Percentiles rank a stretch among this genome's conserved stretches.
These are phyloP conservation scores for Resseliella maxima DNA, from an alignment of 2,888 invertebrate genomes.

Conservation along the genomic window DNA sequence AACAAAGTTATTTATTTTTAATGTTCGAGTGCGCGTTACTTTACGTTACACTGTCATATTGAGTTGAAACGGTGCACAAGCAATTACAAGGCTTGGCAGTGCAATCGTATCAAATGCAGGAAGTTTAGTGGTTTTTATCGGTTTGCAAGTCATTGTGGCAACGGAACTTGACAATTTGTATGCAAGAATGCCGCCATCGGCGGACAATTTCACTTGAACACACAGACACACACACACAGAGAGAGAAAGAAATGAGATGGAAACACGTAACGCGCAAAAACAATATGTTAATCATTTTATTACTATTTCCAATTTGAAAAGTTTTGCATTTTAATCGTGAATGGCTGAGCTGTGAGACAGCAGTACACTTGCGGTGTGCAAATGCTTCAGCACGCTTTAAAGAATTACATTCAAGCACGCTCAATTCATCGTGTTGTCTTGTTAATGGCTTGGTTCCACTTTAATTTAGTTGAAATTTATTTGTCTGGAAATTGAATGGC, in stretches of 20 bases:
- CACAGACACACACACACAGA: not conserved
- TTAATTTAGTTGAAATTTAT: constrained; percentile 55
- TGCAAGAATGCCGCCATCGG: constrained; percentile 13
- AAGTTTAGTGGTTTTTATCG: constrained; percentile 53
- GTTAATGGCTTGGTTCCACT: constrained; percentile 53
- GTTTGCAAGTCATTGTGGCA: constrained; percentile 12
- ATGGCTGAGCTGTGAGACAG: not conserved
- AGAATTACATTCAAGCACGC: constrained; percentile 47
- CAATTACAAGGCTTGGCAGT: constrained; percentile 19
- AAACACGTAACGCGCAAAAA: constrained; percentile 50
- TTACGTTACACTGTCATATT: constrained; percentile 35
- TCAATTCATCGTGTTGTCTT: constrained; percentile 4
- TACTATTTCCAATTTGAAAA: constrained; percentile 55
- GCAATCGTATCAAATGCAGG: constrained; percentile 23
- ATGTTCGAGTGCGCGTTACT: constrained; percentile 33
- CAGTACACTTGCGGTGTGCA: not conserved
- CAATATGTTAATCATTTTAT: constrained; percentile 55
- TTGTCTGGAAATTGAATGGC: constrained; percentile 55
- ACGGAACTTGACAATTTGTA: constrained; percentile 54
- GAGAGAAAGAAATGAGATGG: not conserved
- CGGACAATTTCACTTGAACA: not conserved
- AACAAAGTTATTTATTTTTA: constrained; percentile 53
- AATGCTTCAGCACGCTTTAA: not conserved
- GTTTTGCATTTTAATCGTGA: constrained; percentile 54
- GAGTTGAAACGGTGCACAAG: constrained; percentile 32